Conservation (phyloP, 2,113 vertebrate species). For the Ctenodactylus gundi region DNA sequence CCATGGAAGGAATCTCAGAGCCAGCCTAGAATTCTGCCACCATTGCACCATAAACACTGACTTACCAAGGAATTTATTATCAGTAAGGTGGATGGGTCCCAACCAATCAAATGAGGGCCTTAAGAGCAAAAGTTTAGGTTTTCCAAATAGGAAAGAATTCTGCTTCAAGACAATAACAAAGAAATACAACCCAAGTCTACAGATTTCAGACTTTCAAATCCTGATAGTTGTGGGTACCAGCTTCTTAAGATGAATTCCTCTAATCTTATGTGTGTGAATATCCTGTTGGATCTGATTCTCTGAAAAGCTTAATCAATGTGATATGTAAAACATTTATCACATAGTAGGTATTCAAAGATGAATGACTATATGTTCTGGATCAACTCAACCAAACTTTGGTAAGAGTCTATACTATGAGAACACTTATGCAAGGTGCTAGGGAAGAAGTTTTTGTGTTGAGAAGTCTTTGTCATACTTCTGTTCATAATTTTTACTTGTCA, state of each 20-base stretch:
- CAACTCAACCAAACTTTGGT: neutral
- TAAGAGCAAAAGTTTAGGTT: neutral
- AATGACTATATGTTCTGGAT: neutral
- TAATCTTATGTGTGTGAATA: neutral
- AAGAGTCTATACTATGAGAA: neutral
- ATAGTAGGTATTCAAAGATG: neutral
- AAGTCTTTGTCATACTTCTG: too few relatives aligned
- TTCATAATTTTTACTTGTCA: neutral
- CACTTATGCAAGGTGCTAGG: rapidly evolving
- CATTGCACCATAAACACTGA: neutral
- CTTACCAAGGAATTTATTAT: neutral
- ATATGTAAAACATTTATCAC: too few relatives aligned
- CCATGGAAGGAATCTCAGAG: neutral
- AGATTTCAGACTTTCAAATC: neutral
- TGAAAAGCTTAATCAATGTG: neutral
- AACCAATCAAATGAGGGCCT: neutral
- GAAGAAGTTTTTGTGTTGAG: neutral
- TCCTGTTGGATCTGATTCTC: neutral
- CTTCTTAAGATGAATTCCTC: neutral
- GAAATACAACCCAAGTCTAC: neutral
- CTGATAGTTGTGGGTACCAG: too few relatives aligned
- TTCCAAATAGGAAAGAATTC: neutral
- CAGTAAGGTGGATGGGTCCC: too few relatives aligned
- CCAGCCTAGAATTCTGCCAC: neutral
- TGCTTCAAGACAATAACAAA: neutral